Evolutionary conservation across 2,888 invertebrate species (phyloP).

Genomic region (Gibbula magus): DNA sequence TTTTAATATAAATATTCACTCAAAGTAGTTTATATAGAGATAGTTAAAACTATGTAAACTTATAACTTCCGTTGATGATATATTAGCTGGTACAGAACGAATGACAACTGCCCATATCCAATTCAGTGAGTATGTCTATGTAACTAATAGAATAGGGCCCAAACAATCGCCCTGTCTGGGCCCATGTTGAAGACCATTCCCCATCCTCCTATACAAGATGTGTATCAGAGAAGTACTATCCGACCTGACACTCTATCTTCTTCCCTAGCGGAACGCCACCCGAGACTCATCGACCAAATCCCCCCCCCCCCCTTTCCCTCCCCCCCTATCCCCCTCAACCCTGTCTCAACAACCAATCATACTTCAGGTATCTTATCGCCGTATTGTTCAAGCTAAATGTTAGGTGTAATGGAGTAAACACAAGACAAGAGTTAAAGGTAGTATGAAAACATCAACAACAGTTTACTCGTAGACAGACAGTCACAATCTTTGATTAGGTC

Average conservation of each 20-base stretch:
- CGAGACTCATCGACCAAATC: neutral
- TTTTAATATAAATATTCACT: too few species aligned
- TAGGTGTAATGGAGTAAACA: constrained; percentile 12
- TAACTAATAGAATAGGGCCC: too few species aligned
- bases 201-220: neutral
- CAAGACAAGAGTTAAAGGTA: neutral
- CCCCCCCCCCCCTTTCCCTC: neutral
- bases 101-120: too few species aligned
- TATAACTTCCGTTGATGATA: too few species aligned
- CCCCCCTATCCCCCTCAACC: neutral
- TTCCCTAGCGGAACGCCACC: neutral
- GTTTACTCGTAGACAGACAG: neutral
- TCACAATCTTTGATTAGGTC: too few species aligned
- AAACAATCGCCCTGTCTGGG: too few species aligned
- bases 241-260: neutral
- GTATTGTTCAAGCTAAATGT: neutral
- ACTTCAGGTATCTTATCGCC: neutral
- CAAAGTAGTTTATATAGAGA: too few species aligned
- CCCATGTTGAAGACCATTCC: neutral
- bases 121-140: too few species aligned
- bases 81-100: too few species aligned
- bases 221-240: neutral
- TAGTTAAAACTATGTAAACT: too few species aligned
- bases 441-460: neutral
- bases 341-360: neutral